These are phyloP conservation scores for Clanis bilineata DNA, from an alignment of 2,888 invertebrate species.

Conservation along the genomic window DNA sequence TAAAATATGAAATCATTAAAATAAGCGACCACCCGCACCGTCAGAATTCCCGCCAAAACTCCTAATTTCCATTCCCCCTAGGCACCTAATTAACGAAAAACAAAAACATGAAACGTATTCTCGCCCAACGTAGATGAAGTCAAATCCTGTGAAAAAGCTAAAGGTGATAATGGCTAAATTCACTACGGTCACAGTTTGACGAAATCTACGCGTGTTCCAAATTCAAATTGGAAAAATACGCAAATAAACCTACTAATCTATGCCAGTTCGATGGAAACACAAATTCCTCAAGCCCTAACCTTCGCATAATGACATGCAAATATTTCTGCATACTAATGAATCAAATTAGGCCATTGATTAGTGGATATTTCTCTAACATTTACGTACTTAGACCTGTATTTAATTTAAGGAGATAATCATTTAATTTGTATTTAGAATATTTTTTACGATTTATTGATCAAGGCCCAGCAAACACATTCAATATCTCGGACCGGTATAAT, in stretches of 20 bases:
- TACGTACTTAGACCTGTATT: not conserved
- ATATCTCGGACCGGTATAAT: not conserved
- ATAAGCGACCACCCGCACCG: no score
- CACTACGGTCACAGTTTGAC: not conserved
- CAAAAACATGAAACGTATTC: no score
- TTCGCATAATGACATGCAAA: constrained; percentile 9
- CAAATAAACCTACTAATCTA: not conserved
- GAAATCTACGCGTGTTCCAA: not conserved
- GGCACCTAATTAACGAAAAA: no score
- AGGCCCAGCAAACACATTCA: not conserved
- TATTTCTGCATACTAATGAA: constrained; percentile 1
- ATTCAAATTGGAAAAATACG: constrained; percentile 1
- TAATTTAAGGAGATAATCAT: not conserved
- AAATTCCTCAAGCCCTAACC: not conserved
- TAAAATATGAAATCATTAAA: no score
- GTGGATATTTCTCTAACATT: not conserved
- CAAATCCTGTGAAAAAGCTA: no score
- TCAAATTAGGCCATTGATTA: constrained; percentile 11
- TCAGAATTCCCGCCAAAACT: no score
- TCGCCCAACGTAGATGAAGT: no score
- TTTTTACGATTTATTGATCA: not conserved
- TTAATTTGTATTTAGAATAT: not conserved
- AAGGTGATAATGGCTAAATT: no score
- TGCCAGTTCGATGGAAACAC: constrained; percentile 1
- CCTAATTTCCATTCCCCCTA: no score